Conservation (phyloP, 2,888 invertebrate species). For the Leptodirus hochenwartii region DNA sequence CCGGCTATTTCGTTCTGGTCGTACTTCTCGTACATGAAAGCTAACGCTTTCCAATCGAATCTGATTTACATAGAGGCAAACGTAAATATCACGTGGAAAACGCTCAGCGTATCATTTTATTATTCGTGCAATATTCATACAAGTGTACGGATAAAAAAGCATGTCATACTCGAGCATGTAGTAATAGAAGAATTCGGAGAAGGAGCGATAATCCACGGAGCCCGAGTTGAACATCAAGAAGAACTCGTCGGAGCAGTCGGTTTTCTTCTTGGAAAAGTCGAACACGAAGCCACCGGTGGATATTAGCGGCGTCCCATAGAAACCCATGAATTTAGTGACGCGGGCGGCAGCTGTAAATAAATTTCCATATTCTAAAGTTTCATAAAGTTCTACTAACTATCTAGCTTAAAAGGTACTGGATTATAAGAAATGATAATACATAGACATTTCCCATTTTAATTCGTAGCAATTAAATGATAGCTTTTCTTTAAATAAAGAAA, state of each 20-base stretch:
- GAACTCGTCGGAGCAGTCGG: slow-evolving; percentile 51
- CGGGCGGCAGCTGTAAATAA: slow-evolving; percentile 52
- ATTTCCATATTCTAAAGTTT: slow-evolving; percentile 17
- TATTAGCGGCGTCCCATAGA: slow-evolving; percentile 53
- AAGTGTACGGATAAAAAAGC: slow-evolving; percentile 1
- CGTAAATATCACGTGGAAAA: background rate
- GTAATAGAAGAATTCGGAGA: slow-evolving; percentile 49
- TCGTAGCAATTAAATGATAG: too few relatives aligned
- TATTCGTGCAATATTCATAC: background rate
- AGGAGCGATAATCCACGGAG: slow-evolving; percentile 49
- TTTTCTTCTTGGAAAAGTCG: slow-evolving; percentile 59
- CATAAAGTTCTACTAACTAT: too few relatives aligned
- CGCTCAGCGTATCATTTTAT: background rate
- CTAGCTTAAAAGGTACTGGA: too few relatives aligned
- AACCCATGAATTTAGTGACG: slow-evolving; percentile 57
- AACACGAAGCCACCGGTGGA: slow-evolving; percentile 66
- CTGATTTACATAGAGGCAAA: slow-evolving; percentile 28
- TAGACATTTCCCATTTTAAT: too few relatives aligned
- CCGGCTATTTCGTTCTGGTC: slow-evolving; percentile 51
- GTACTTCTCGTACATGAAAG: slow-evolving; percentile 57
- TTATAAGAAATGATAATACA: background rate
- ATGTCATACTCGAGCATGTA: slow-evolving; percentile 44
- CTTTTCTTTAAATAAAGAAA: too few relatives aligned
- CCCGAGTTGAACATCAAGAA: slow-evolving; percentile 63
- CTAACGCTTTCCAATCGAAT: slow-evolving; percentile 51